These are phyloP conservation scores for Gari tellinella DNA, from an alignment of 2,888 invertebrate genomes.

Conservation along the genomic window DNA sequence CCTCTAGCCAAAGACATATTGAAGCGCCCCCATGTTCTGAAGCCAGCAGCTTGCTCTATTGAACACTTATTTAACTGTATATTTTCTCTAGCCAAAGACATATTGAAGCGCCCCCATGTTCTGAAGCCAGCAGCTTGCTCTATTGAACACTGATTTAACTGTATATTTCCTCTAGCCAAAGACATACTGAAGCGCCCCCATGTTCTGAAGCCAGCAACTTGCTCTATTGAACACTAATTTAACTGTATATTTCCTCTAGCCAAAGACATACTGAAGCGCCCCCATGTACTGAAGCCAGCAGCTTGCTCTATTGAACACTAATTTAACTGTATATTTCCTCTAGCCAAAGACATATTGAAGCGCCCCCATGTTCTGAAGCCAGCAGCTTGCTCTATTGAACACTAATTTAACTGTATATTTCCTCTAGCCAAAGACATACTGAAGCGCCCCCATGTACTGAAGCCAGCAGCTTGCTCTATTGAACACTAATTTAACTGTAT, in stretches of 20 bases:
- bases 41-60: too few species aligned
- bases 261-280: slow-evolving; percentile 76
- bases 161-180: too few species aligned
- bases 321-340: slow-evolving; percentile 57
- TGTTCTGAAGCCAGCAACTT: slow-evolving; percentile 66
- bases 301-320: slow-evolving; percentile 77
- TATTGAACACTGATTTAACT: too few species aligned
- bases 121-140: too few species aligned
- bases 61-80: too few species aligned
- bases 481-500: slow-evolving; percentile 71
- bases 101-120: too few species aligned
- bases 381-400: slow-evolving; percentile 76
- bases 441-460: slow-evolving; percentile 74
- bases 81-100: too few species aligned
- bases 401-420: slow-evolving; percentile 71
- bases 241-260: slow-evolving; percentile 69
- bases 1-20: too few species aligned
- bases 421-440: slow-evolving; percentile 72
- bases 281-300: slow-evolving; percentile 69
- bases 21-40: too few species aligned
- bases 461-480: slow-evolving; percentile 72
- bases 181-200: slow-evolving; percentile 78
- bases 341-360: slow-evolving; percentile 75
- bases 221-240: slow-evolving; percentile 76
- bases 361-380: slow-evolving; percentile 73